Conservation (phyloP, 2,888 invertebrate genomes). For the Coelinius sp. region DNA sequence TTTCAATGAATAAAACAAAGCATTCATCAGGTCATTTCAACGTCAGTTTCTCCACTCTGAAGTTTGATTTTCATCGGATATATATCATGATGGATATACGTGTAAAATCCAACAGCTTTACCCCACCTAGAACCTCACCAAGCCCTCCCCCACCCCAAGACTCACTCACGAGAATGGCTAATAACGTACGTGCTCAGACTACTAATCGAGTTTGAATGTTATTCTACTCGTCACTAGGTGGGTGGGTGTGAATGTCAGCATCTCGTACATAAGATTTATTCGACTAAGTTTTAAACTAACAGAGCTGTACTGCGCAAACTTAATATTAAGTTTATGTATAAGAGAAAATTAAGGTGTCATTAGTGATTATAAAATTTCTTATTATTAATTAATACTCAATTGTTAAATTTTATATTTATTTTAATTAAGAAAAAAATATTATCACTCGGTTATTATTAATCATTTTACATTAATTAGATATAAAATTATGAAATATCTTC, state of each 20-base stretch:
- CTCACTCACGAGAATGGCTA: conserved; percentile 59
- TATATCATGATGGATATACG: neutral
- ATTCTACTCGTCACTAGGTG: conserved; percentile 35
- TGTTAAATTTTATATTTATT: no score
- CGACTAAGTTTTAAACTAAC: conserved; percentile 21
- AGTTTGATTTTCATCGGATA: conserved; percentile 5
- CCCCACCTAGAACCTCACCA: no score
- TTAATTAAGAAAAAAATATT: no score
- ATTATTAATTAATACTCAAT: no score
- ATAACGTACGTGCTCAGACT: conserved; percentile 67
- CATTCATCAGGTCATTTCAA: neutral
- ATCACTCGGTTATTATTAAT: no score
- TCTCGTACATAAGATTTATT: conserved; percentile 21
- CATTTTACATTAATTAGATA: no score
- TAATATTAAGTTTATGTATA: neutral
- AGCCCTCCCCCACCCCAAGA: conserved; percentile 35
- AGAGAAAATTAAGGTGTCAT: neutral
- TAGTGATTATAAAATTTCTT: neutral
- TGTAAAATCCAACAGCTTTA: no score
- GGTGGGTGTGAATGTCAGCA: conserved; percentile 42
- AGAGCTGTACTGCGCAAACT: neutral
- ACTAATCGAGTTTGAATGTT: conserved; percentile 60
- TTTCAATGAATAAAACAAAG: neutral
- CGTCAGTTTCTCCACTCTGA: neutral
- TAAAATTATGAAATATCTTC: no score